Conservation (phyloP, 1,140 invertebrate genomes). For the Drosophila novamexicana region DNA sequence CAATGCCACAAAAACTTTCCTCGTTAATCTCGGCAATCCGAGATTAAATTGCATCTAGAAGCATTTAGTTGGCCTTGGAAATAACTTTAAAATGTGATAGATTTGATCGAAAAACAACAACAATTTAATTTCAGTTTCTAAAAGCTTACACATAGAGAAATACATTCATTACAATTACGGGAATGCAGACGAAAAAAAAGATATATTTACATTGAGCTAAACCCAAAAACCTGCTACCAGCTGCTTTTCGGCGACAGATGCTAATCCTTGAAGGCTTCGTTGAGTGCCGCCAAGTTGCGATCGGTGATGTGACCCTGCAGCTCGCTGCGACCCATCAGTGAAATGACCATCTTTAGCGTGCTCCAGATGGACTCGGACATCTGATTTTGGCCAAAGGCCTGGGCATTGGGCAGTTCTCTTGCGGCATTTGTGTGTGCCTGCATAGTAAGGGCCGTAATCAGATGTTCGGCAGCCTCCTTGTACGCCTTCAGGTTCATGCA, state of each 20-base stretch:
- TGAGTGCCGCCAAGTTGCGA: conserved; percentile 69
- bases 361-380: conserved; percentile 98
- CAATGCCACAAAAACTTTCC: no score
- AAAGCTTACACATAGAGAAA: conserved; percentile 23
- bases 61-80: no score
- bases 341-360: conserved; percentile 95
- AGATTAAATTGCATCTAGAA: no score
- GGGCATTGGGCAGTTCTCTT: conserved; percentile 84
- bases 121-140: conserved; percentile 22
- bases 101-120: conserved; percentile 11
- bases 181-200: conserved; percentile 17
- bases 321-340: conserved; percentile 93
- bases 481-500: conserved; percentile 98
- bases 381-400: conserved; percentile 85
- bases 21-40: no score
- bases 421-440: conserved; percentile 91
- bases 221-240: neutral
- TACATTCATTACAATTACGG: conserved; percentile 13
- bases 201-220: conserved; percentile 13
- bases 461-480: conserved; percentile 97
- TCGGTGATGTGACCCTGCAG: conserved; percentile 84
- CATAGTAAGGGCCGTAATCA: conserved; percentile 96
- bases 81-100: neutral
- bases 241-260: no score
- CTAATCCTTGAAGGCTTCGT: conserved; percentile 79